Evolutionary conservation across 2,888 invertebrate genomes (phyloP).

Genomic region (Clanis bilineata): DNA sequence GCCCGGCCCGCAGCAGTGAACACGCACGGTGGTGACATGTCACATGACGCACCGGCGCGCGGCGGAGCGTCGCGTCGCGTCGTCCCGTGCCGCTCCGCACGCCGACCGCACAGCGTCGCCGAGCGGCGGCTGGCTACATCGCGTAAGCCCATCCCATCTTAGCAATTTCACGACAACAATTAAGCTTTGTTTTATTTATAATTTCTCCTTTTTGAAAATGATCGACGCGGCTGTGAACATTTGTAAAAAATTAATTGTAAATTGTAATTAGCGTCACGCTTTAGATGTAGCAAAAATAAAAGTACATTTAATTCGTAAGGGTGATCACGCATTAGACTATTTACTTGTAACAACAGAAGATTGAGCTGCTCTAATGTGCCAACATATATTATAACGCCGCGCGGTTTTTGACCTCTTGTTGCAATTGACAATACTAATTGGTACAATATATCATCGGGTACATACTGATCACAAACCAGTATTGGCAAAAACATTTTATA

Average conservation of each 20-base stretch:
- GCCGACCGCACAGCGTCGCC: conserved; percentile 59
- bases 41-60: conserved; percentile 51
- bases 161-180: conserved; percentile 81
- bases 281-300: not conserved
- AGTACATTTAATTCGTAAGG: not conserved
- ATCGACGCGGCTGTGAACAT: conserved; percentile 80
- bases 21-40: too few species aligned
- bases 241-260: conserved; percentile 66
- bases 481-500: too few species aligned
- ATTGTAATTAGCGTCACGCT: conserved; percentile 22
- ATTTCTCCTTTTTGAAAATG: conserved; percentile 61
- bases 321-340: not conserved
- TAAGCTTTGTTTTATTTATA: conserved; percentile 75
- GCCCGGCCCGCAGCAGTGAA: conserved; percentile 44
- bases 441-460: too few species aligned
- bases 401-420: too few species aligned
- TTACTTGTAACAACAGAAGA: not conserved
- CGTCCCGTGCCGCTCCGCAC: conserved; percentile 76
- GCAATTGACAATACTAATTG: too few species aligned
- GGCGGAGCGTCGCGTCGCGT: conserved; percentile 58
- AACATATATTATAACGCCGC: not conserved
- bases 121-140: conserved; percentile 86
- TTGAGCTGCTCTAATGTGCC: not conserved
- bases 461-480: too few species aligned
- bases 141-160: conserved; percentile 87